Evolutionary conservation across 1,140 invertebrate genomes (phyloP).

Genomic region (Aphidius gifuensis): DNA sequence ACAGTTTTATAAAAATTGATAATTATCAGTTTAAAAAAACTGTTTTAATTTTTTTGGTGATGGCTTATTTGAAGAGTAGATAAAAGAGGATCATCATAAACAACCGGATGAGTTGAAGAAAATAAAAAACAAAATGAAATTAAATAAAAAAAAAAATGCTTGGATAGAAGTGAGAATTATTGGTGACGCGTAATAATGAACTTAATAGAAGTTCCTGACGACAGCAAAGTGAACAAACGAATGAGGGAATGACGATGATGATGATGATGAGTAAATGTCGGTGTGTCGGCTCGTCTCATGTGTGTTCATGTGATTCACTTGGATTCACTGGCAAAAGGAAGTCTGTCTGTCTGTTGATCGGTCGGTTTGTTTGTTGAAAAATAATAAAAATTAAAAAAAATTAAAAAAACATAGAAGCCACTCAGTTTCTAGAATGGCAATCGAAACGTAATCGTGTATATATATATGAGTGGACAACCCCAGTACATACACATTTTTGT

Average conservation of each 20-base stretch:
- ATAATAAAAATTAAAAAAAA: too few relatives aligned
- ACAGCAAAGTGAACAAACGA: neutral
- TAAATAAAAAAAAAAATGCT: slow-evolving; percentile 20
- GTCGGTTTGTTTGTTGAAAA: neutral
- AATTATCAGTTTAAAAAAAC: too few relatives aligned
- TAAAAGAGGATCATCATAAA: neutral
- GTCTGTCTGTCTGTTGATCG: slow-evolving; percentile 6
- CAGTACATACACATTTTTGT: too few relatives aligned
- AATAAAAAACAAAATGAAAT: neutral
- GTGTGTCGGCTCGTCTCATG: slow-evolving; percentile 11
- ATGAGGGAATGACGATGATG: neutral
- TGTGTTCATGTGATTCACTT: neutral
- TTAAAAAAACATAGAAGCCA: too few relatives aligned
- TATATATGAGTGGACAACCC: neutral
- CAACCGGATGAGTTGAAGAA: slow-evolving; percentile 10
- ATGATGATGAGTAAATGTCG: too few relatives aligned
- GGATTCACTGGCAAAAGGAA: slow-evolving; percentile 15
- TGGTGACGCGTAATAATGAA: slow-evolving; percentile 29
- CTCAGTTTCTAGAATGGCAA: slow-evolving; percentile 23
- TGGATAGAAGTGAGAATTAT: slow-evolving; percentile 15
- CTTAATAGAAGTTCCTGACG: slow-evolving; percentile 19
- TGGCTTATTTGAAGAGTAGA: too few relatives aligned
- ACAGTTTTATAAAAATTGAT: too few relatives aligned
- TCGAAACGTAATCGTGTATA: slow-evolving; percentile 9
- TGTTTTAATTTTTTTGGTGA: too few relatives aligned